Base-by-base conservation (phyloP, 23 tunicate genomes). In the Ascidia mentula region DNA sequence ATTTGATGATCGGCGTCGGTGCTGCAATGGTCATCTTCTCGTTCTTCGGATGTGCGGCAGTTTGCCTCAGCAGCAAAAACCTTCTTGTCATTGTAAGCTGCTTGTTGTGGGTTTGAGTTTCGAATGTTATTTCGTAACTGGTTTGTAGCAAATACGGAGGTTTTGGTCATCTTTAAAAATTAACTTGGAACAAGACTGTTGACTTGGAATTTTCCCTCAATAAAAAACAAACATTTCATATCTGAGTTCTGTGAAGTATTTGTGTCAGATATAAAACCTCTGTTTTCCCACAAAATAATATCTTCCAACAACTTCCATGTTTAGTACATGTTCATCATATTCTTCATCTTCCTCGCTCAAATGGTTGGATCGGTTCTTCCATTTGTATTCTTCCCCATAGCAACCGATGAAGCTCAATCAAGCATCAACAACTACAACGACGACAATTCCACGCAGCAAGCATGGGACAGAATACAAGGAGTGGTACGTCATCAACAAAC, bases 371-470 rank as follows among this genome's bases (percentile, higher is more conserved):
- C 89, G 18, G 89, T 85, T 2, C 45, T 85, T 6, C 82, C 89
- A 0, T 85, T 85, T 31, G 89, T 85, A 20, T 85, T 34, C 79
- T 85, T 77, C 71, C 89, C 89, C 38, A 39, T 85, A n/a, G 89
- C 89, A 31, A 69, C 82, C 22, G 89, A 85, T 45, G 89, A 38
- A n/a, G 89, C 89, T 1, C 89, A 85, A 31, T 31, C 26, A 9
- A 85, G 82, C 46, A 85, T 85, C 46, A 32, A 42, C 20, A 20
- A 18, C n/a, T 85, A 85, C 45, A 69, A 73, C 31, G 42, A 39
- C 37, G 82, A 77, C 7, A 32, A 24, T 4, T 17, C 7, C 31
- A 30, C 45, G 34, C 40, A 45, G 9, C 36, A 38, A 4, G 89
- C 74, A 22, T 85, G 89, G 89, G 82, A 77, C 24, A 69, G 33